These are phyloP conservation scores for Fissipunctia ypsillon DNA, from an alignment of 2,888 invertebrate species.

Conservation along the genomic window DNA sequence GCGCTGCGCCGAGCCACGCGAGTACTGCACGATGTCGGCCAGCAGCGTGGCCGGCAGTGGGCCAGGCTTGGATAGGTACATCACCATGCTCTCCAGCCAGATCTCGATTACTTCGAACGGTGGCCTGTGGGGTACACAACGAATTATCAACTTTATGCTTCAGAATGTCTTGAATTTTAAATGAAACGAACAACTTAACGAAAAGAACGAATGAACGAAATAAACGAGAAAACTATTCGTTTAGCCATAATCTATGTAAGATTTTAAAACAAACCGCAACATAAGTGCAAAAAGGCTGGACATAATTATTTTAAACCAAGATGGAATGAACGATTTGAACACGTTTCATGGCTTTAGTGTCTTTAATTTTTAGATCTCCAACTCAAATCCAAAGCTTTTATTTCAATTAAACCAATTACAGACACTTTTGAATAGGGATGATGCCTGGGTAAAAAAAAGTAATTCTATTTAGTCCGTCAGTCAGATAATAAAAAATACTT, in stretches of 20 bases:
- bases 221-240: background rate
- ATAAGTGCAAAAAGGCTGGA: background rate
- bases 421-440: no score
- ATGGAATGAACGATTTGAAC: background rate
- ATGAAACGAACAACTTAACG: background rate
- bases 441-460: no score
- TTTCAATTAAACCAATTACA: no score
- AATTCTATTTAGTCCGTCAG: no score
- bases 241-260: background rate
- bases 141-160: background rate
- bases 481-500: no score
- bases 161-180: background rate
- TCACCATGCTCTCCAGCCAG: slow-evolving; percentile 95
- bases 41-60: slow-evolving; percentile 92
- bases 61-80: slow-evolving; percentile 92
- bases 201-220: background rate
- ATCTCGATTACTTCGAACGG: slow-evolving; percentile 97
- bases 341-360: background rate
- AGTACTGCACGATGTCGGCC: slow-evolving; percentile 94
- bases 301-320: background rate
- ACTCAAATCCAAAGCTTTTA: background rate
- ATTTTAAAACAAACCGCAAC: background rate
- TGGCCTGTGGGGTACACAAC: slow-evolving; percentile 90
- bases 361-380: background rate
- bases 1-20: slow-evolving; percentile 82